Conservation (phyloP, 2,113 vertebrate species). For the Antennarius striatus region DNA sequence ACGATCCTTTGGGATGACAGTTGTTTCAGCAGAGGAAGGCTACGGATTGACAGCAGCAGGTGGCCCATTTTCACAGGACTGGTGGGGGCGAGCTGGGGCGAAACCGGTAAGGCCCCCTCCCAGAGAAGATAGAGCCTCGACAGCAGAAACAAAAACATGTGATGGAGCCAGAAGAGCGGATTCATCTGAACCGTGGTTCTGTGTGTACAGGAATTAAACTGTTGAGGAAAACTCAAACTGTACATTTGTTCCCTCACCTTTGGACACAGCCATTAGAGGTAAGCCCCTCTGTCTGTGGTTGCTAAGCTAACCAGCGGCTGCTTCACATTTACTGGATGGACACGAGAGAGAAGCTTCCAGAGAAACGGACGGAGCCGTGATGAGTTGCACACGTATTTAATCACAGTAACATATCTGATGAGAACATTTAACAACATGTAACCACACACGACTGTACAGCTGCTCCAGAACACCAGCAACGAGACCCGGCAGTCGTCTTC, state of each 20-base stretch:
- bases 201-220: too few species aligned
- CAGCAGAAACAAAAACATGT: conserved; percentile 42
- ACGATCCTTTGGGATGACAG: conserved; percentile 89
- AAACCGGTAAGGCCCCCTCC: conserved; percentile 22
- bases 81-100: not conserved
- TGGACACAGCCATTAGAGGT: too few species aligned
- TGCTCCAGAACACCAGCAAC: conserved; percentile 52
- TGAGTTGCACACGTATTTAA: conserved; percentile 73
- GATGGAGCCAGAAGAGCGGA: not conserved
- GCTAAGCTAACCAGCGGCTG: too few species aligned
- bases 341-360: not conserved
- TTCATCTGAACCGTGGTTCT: too few species aligned
- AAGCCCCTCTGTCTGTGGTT: too few species aligned
- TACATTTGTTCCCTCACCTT: too few species aligned
- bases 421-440: conserved; percentile 67
- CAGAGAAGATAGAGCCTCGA: conserved; percentile 39
- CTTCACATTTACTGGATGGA: not conserved
- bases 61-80: conserved; percentile 52
- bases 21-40: conserved; percentile 64
- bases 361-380: conserved; percentile 3
- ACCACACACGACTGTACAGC: conserved; percentile 76
- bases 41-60: conserved; percentile 70
- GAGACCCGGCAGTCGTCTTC: conserved; percentile 63
- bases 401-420: conserved; percentile 72
- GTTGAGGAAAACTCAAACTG: too few species aligned